phyloP scores from a whole-genome alignment of 2,113 vertebrate species.

The Sylvilagus bachmani region DNA sequence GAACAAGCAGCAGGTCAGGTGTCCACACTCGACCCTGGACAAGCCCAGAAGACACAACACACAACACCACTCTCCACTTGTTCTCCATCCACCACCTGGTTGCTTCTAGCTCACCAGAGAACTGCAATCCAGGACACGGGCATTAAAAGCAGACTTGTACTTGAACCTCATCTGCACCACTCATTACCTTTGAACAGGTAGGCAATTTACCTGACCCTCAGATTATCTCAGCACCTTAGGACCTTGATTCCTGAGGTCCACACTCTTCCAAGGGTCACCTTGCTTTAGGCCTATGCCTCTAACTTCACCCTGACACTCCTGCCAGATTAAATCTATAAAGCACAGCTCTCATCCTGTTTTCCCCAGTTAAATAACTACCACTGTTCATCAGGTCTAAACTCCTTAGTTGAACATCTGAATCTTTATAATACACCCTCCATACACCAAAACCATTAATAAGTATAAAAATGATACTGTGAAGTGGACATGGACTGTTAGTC shows the following conservation, averaged over 20 bases:
- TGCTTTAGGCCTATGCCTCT: neutral
- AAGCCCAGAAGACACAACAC: no score
- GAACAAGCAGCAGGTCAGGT: fast-evolving
- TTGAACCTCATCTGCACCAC: neutral
- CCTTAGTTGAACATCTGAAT: neutral
- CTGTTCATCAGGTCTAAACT: neutral
- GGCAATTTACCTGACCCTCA: neutral
- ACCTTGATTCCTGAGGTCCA: neutral
- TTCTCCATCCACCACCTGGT: neutral
- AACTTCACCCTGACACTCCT: neutral
- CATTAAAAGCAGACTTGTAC: neutral
- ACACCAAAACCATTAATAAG: neutral
- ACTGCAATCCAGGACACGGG: neutral
- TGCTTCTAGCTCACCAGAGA: neutral
- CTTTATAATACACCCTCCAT: no score
- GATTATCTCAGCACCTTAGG: neutral
- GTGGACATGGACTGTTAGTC: neutral
- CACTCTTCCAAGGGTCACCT: neutral
- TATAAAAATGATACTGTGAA: neutral
- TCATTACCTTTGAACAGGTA: neutral
- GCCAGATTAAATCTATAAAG: constrained; percentile 12
- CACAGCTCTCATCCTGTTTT: neutral
- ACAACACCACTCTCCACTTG: neutral
- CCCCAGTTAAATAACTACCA: neutral
- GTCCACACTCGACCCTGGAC: no score